Evolutionary conservation across 2,113 vertebrate species (phyloP).

Genomic region (Carassius gibelio): DNA sequence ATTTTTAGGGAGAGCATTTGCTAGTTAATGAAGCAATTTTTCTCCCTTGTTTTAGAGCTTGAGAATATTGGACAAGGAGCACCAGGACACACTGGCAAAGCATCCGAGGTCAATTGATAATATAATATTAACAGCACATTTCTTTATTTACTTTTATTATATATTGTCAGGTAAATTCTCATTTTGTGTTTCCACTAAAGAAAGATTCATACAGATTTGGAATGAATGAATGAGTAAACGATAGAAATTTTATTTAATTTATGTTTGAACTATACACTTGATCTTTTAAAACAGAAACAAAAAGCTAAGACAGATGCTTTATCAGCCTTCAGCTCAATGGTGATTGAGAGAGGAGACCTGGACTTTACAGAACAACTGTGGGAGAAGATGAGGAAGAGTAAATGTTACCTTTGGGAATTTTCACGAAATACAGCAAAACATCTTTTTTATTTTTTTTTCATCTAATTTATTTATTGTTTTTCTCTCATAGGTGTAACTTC

Average conservation of each 20-base stretch:
- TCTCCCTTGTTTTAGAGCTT: constrained; percentile 75
- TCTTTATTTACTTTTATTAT: not conserved
- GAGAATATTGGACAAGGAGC: constrained; percentile 76
- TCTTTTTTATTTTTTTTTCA: no score
- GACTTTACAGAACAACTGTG: constrained; percentile 94
- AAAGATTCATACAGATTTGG: not conserved
- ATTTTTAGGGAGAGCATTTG: not conserved
- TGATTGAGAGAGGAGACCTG: constrained; percentile 84
- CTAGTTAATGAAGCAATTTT: not conserved
- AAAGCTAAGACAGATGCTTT: constrained; percentile 70
- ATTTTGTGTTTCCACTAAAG: not conserved
- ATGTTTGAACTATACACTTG: not conserved
- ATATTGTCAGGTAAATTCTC: not conserved
- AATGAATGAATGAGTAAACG: not conserved
- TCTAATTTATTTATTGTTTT: no score
- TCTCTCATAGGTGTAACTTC: constrained; percentile 81
- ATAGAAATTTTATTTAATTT: not conserved
- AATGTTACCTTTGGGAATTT: constrained; percentile 47
- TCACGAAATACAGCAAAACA: not conserved
- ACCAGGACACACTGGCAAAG: constrained; percentile 65
- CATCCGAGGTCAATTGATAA: constrained; percentile 73
- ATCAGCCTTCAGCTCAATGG: constrained; percentile 73
- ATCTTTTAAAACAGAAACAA: constrained; percentile 68
- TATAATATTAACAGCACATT: not conserved
- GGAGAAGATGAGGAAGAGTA: constrained; percentile 89